phyloP scores from a whole-genome alignment of 2,888 invertebrate genomes.

The Napeogenes inachia region DNA sequence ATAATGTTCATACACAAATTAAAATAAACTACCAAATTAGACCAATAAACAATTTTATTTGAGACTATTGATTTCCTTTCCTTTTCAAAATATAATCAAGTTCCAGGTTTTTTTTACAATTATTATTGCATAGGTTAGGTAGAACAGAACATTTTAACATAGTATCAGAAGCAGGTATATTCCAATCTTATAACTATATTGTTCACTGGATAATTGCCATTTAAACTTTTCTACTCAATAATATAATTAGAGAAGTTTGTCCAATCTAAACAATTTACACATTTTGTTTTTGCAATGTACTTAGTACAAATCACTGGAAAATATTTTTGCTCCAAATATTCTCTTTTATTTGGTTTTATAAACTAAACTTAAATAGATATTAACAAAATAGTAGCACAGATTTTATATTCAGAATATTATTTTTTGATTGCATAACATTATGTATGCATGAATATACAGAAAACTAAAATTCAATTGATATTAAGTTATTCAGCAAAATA shows the following conservation, averaged over 20 bases:
- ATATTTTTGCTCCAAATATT: neutral
- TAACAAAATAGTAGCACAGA: no score
- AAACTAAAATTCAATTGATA: no score
- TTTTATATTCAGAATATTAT: no score
- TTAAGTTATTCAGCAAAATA: no score
- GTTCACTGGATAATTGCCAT: constrained; percentile 4
- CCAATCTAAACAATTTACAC: no score
- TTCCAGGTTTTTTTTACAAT: neutral
- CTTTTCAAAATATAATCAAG: neutral
- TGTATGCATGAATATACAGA: no score
- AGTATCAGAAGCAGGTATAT: neutral
- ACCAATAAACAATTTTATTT: constrained; percentile 68
- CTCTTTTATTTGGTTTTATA: no score
- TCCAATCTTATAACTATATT: neutral
- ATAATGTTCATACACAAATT: neutral
- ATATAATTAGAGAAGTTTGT: neutral
- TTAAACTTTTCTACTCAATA: neutral
- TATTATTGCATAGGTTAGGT: no score
- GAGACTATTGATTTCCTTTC: constrained; percentile 43
- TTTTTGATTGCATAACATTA: no score
- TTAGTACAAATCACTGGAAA: neutral
- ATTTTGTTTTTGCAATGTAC: no score
- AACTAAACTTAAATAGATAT: no score
- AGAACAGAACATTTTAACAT: neutral
- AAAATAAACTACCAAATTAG: constrained; percentile 44